Base-by-base conservation (phyloP, 2,888 invertebrate genomes). In the Tachina lurida region DNA sequence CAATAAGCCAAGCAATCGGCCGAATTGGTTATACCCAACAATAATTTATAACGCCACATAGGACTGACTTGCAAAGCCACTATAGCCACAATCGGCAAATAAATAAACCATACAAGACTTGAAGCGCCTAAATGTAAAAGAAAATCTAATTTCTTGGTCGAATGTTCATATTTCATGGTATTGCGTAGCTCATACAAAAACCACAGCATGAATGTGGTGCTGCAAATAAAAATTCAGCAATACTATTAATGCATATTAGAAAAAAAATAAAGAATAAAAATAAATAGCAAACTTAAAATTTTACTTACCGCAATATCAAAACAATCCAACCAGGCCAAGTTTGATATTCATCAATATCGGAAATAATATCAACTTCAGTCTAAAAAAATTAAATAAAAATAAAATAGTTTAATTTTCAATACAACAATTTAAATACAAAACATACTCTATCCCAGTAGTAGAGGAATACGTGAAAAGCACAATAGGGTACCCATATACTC, bases 271-370 rank as follows among this genome's bases (percentile, higher is more conserved):
- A n/a, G n/a, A n/a, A n/a, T n/a, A 10, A 31, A 19, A 31, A 31
- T 31, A 31, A 31, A 10, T 43, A 19, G 12, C 0, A 60, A 22
- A 52, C 10, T 3, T 47, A n/a, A 63, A 52, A 15, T n/a, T 1
- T 65, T 4, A 78, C 81, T 71, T 86, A 93, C 93, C 93, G 94
- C 88, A 99, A 95, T 43, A 96, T 95, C 0, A 99, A 94, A 86
- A 98, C 97, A 87, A 98, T 94, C 96, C 98, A 98, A 8, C 99
- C 99, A 0, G 99, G 98, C 97, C 98, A 98, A 0, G 98, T 98
- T 93, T 98, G 98, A 93, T 98, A 99, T 91, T 99, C 98, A 91
- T 98, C 98, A 76, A 98, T 97, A 91, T 99, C 98, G 92, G 98
- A 98, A 89, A 98, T 97, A 70, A 98, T 97, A 92, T 99, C 98